Base-by-base conservation (phyloP, 2,113 vertebrate genomes). In the Apistogramma diplotaenia region DNA sequence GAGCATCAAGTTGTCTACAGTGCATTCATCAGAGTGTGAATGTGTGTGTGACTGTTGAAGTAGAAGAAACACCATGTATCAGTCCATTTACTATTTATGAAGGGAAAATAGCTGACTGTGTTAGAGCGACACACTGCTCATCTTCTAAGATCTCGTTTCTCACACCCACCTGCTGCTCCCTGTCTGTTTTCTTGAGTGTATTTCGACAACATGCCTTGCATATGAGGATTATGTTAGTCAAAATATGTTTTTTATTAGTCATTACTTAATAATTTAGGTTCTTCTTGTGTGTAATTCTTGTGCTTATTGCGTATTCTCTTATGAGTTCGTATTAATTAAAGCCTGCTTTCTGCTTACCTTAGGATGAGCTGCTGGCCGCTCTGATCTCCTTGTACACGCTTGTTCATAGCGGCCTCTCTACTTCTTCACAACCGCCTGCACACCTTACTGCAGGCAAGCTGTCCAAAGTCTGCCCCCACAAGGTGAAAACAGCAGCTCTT, bases 381-480 rank as follows among this genome's bases (percentile, higher is more conserved):
- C 92, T 99, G 35, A 74, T 97, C 87, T 93, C 96, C 70, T 94
- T 99, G 61, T 98, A 96, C 76, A 95, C 97, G 57, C 95, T 94
- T 79, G 93, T 98, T 54, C 97, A 97, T 83, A 96, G 96, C 21
- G 95, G 96, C 23, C 96, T 97, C 61, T 79, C 94, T 67, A 96
- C 95, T 6, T 88, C 90, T 13, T 93, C 93, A 29, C 96, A 94
- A 78, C 94, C 96, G 23, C 94, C 95, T 2, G 56, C 92, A 82
- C 93, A 97, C 76, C 91, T 96, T 85, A 99, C 98, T 0, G 98
- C 97, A 40, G 98, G 98, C 31, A 99, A 97, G 83, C 92, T 99
- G 88, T 98, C 96, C 78, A 98, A 98, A 89, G 89, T 98, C 81
- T 99, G 98, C 91, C 97, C 97, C 13, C 98, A 99, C 89, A 97